These are phyloP conservation scores for Pipistrellus kuhlii DNA, from an alignment of 2,797 vertebrate species.

Conservation along the genomic window DNA sequence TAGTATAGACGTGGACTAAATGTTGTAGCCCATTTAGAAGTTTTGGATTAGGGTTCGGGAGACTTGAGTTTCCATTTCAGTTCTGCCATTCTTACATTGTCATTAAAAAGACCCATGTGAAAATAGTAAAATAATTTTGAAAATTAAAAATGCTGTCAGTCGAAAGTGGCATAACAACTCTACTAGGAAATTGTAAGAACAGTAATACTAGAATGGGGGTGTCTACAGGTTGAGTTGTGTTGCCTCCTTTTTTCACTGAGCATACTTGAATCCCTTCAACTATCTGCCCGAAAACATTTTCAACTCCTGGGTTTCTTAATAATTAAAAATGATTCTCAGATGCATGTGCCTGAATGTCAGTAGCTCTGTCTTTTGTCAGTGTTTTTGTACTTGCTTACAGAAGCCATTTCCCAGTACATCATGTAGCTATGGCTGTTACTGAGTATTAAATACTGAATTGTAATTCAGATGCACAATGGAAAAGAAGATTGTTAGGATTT, in stretches of 20 bases:
- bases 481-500: constrained; percentile 24
- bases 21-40: not conserved
- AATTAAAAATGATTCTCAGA: constrained; percentile 51
- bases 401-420: not conserved
- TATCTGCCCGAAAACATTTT: constrained; percentile 44
- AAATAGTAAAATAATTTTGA: constrained; percentile 35
- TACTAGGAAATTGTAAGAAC: not conserved
- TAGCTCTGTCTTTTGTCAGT: constrained; percentile 47
- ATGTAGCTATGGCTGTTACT: not conserved
- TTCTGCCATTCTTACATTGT: not conserved
- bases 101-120: not conserved
- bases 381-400: not conserved
- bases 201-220: not conserved
- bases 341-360: constrained; percentile 15
- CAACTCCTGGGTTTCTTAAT: not conserved
- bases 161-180: not conserved
- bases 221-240: not conserved
- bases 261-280: not conserved
- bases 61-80: not conserved
- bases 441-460: constrained; percentile 11
- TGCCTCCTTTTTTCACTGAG: not conserved
- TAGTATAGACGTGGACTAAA: not conserved
- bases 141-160: constrained; percentile 18
- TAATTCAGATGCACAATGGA: not conserved
- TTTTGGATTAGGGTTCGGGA: constrained; percentile 15